Conservation (phyloP, 2,888 invertebrate genomes). For the Salpingus planirostris region DNA sequence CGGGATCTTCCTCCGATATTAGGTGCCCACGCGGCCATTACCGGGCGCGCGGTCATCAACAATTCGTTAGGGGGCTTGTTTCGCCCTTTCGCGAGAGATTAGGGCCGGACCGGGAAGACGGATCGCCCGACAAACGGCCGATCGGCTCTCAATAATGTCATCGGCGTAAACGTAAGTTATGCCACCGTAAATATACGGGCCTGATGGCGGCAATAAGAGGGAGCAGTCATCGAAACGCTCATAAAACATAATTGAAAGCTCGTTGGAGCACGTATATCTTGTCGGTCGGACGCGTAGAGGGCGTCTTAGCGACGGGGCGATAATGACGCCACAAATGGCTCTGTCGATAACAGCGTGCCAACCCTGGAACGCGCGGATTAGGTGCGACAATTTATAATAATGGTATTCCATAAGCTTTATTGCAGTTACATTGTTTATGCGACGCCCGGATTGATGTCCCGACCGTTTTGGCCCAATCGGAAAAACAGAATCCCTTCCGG, state of each 20-base stretch:
- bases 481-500: too few relatives aligned
- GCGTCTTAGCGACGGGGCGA: conserved; percentile 28
- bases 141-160: too few relatives aligned
- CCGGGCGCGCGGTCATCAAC: too few relatives aligned
- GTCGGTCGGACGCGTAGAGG: conserved; percentile 25
- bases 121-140: background rate
- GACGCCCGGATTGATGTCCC: background rate
- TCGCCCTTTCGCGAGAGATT: too few relatives aligned
- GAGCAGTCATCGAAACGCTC: conserved; percentile 20
- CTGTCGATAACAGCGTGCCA: conserved; percentile 29
- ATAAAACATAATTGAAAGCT: conserved; percentile 38
- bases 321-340: conserved; percentile 35
- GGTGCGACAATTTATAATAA: background rate
- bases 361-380: background rate
- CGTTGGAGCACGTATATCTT: conserved; percentile 33
- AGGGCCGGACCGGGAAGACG: too few relatives aligned
- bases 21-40: too few relatives aligned
- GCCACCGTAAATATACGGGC: background rate
- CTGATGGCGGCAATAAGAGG: conserved; percentile 14
- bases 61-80: too few relatives aligned
- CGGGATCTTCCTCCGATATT: conserved; percentile 15
- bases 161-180: background rate
- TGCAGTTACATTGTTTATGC: background rate
- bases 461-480: too few relatives aligned
- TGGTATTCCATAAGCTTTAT: background rate